A percentile compares a stretch with the other conserved stretches of the same genome.
These are phyloP conservation scores for Girardinus metallicus DNA, from an alignment of 2,797 vertebrate species.

Conservation along the genomic window DNA sequence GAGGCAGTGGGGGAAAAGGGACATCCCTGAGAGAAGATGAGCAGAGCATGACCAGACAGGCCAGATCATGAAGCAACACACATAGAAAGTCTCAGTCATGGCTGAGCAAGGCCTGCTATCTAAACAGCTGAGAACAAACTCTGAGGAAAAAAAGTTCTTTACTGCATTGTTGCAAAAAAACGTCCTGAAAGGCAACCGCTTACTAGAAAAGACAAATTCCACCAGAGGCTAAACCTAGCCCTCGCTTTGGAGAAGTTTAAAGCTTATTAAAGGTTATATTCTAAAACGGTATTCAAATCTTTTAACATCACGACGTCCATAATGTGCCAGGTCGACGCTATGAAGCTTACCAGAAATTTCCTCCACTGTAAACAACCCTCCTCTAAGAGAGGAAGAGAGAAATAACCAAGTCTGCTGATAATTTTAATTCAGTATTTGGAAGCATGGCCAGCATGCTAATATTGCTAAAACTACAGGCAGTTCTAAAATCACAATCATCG, in stretches of 20 bases:
- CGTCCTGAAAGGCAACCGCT: neutral
- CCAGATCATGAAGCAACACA: conserved; percentile 10
- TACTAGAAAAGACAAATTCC: neutral
- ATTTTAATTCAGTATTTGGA: neutral
- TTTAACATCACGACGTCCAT: neutral
- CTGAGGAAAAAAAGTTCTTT: neutral
- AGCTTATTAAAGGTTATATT: neutral
- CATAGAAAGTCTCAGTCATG: conserved; percentile 35
- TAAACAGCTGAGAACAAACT: conserved; percentile 11
- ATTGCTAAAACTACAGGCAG: neutral
- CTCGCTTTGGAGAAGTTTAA: neutral
- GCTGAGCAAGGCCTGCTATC: conserved; percentile 24
- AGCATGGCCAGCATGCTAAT: neutral
- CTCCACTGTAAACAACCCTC: too few species aligned
- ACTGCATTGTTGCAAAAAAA: conserved; percentile 3
- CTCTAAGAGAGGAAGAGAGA: too few species aligned
- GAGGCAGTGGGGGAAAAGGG: neutral
- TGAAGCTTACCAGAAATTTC: too few species aligned
- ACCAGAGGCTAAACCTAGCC: neutral
- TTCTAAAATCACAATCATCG: neutral
- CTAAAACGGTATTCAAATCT: neutral
- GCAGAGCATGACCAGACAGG: conserved; percentile 52
- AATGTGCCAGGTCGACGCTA: too few species aligned
- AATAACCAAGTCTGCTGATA: too few species aligned
- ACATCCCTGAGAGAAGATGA: conserved; percentile 20